phyloP scores from a whole-genome alignment of 2,888 invertebrate genomes.

The Eupithecia subfuscata region DNA sequence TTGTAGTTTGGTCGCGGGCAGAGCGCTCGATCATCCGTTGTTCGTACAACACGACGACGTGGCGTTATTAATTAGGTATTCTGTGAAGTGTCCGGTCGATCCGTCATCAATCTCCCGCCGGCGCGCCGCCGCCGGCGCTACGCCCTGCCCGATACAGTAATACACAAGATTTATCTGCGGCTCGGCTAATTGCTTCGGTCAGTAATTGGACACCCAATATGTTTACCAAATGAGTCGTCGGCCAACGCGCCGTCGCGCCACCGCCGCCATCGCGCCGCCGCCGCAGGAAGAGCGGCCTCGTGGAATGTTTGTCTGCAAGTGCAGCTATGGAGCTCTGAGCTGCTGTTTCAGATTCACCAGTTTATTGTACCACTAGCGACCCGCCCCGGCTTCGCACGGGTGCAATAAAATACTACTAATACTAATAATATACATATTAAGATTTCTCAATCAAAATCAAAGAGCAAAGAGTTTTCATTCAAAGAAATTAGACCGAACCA shows the following conservation, averaged over 20 bases:
- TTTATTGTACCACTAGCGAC: no score
- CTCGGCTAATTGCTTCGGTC: slow-evolving; percentile 32
- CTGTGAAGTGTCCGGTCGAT: slow-evolving; percentile 6
- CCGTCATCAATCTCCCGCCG: slow-evolving; percentile 3
- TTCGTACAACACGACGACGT: background rate
- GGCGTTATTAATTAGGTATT: slow-evolving; percentile 13
- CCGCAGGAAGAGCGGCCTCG: no score
- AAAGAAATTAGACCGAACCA: no score
- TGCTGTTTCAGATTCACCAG: no score
- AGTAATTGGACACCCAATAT: slow-evolving; percentile 37
- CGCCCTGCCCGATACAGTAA: slow-evolving; percentile 8
- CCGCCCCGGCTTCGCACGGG: no score
- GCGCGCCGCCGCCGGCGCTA: background rate
- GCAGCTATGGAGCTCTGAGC: no score
- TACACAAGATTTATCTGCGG: slow-evolving; percentile 35
- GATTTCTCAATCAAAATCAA: no score
- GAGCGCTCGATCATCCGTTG: background rate
- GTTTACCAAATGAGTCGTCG: slow-evolving; percentile 30
- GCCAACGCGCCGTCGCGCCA: background rate
- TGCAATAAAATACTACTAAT: no score
- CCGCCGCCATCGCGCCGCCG: background rate
- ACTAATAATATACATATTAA: no score
- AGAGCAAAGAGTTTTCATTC: no score
- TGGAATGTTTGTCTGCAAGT: no score
- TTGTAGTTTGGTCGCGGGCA: background rate